Evolutionary conservation across 2,797 vertebrate genomes (phyloP), one percentile per base, ranked within the genome.

Genomic region (Xyrichtys novacula): DNA sequence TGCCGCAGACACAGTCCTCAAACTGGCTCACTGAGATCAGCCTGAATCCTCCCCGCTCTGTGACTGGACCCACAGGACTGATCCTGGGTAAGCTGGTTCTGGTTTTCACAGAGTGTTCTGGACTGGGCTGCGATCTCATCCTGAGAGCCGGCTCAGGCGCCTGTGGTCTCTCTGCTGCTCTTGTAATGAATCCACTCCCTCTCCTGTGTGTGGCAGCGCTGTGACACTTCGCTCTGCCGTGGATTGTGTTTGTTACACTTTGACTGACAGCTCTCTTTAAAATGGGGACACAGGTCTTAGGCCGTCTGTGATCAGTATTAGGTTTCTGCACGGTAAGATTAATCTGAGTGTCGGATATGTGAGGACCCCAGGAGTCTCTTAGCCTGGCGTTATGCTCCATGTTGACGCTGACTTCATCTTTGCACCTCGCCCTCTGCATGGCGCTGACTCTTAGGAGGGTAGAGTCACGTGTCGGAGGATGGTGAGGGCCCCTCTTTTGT

Each of bases 401-500:
- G 20, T 93, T 91, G 60, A 84, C 65, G 54, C 86, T 74, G 42
- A 53, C 76, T 0, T 62, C 46, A 8, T 90, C 88, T 0, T 7
- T 31, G 58, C 50, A 32, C 53, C 50, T 76, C n/a, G 67, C 26
- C 6, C 80, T 86, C 59, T 95, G 94, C 40, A 94, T 54, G 4
- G 66, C 60, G 2, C 76, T 84, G 25, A 94, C 22, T 0, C 73
- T 92, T n/a, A 96, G 80, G 4, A 94, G 86, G 38, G 96, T 65
- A 76, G 59, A 84, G 49, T 94, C 85, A 0, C 81, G 73, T 0
- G 89, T 88, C 52, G 81, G 52, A 0, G 85, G 71, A 2, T 47
- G 76, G 20, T 88, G 71, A 9, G 62, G 73, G 3, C 71, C 82
- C 50, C 85, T 87, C 55, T 59, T 92, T 72, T 78, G 91, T 23